A percentile compares a stretch with the other conserved stretches of the same genome.
Evolutionary conservation across 1,140 invertebrate genomes (phyloP).

Genomic region (Arctopsyche grandis): DNA sequence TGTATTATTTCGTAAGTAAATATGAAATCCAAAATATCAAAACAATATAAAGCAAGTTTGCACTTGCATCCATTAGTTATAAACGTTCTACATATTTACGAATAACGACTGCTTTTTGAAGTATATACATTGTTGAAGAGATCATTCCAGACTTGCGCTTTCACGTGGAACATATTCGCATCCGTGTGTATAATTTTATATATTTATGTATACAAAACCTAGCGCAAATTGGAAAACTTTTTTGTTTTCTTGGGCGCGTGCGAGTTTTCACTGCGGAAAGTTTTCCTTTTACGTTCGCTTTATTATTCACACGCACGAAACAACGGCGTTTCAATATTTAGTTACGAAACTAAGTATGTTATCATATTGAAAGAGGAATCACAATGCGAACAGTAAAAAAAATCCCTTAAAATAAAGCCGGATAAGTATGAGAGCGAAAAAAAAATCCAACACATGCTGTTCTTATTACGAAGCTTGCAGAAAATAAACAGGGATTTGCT

Average conservation of each 20-base stretch:
- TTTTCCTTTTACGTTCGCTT: conserved; percentile 23
- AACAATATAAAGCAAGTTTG: too few relatives aligned
- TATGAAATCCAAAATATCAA: too few relatives aligned
- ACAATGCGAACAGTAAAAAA: neutral
- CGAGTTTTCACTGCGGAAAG: conserved; percentile 4
- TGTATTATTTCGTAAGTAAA: too few relatives aligned
- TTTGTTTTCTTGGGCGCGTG: conserved; percentile 19
- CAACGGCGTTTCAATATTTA: conserved; percentile 11
- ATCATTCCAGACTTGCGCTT: too few relatives aligned
- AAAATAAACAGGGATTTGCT: neutral
- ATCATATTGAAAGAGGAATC: neutral
- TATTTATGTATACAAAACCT: neutral
- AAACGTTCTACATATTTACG: too few relatives aligned
- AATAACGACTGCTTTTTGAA: too few relatives aligned
- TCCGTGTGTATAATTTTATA: neutral
- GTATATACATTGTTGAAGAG: too few relatives aligned
- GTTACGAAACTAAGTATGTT: conserved; percentile 2
- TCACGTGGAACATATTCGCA: too few relatives aligned
- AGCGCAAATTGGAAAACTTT: conserved; percentile 26
- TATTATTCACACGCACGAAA: conserved; percentile 19
- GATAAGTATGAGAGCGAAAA: neutral
- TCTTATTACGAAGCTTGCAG: neutral
- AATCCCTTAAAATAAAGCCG: neutral
- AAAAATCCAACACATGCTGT: neutral
- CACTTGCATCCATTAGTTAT: too few relatives aligned